These are phyloP conservation scores for Pteronotus mesoamericanus DNA, from an alignment of 2,797 vertebrate species.

Conservation along the genomic window DNA sequence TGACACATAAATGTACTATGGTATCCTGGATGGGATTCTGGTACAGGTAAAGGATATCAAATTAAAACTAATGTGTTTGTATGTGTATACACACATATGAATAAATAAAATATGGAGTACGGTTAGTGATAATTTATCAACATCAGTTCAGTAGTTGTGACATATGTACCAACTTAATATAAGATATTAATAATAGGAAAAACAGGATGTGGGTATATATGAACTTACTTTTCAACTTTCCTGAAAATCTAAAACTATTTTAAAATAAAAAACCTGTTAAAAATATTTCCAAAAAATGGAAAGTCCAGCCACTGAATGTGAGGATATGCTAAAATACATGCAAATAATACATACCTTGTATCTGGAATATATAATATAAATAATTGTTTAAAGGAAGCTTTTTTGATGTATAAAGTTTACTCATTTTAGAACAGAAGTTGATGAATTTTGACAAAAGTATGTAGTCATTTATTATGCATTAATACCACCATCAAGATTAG, in stretches of 20 bases:
- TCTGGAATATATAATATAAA: background rate
- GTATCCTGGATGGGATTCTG: background rate
- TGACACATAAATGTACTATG: background rate
- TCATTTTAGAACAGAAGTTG: background rate
- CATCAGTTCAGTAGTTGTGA: background rate
- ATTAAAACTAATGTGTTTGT: background rate
- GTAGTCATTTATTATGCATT: background rate
- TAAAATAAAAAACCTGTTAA: background rate
- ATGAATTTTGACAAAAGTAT: background rate
- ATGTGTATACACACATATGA: background rate
- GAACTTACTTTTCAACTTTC: background rate
- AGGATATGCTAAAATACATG: background rate
- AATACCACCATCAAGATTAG: background rate
- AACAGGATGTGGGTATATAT: background rate
- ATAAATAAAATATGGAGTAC: background rate
- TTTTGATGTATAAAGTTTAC: background rate
- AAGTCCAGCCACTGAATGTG: background rate
- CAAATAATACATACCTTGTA: background rate
- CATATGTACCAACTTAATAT: too few species aligned
- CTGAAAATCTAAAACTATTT: background rate
- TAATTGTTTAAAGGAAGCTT: background rate
- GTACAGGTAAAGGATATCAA: background rate
- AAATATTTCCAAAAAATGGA: background rate
- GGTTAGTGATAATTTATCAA: background rate
- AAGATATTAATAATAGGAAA: too few species aligned